Base-by-base conservation (phyloP, 2,888 invertebrate species). In the Trachelus stipa region DNA sequence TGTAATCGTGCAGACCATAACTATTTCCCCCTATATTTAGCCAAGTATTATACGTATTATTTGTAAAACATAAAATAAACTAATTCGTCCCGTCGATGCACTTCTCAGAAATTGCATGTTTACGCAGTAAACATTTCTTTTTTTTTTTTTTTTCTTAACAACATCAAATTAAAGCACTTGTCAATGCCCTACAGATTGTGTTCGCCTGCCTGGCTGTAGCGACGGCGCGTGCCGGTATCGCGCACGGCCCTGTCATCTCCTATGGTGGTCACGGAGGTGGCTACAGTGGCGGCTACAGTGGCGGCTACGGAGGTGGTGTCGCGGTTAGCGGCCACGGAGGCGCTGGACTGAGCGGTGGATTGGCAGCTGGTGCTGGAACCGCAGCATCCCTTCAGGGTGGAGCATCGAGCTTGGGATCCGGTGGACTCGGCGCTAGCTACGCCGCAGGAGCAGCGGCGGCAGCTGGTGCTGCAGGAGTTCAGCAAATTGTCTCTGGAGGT, bases 191-290 rank as follows among this genome's bases (percentile, higher is more conserved):
- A 74, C 85, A 91, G 91, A 89, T 91, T 85, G 91, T 90, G 83
- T 90, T 91, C 90, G 91, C 90, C 86, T 91, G 91, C 85, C 87
- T 91, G 87, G 91, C 91, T 80, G 90, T 91, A 40, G 91, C 91
- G 84, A 89, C 91, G 87, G 91, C 90, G 75, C 90, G 89, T 79
- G 91, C 91, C 83, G 91, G 91, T 83, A 88, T 90, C 84, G 89
- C 89, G 76, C 90, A 90, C 81, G 90, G 90, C 81, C 88, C 88
- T 74, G 86, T 85, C 79, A 85, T 85, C 34, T 86, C 84, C 69
- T 82, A 83, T 78, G 86, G 87, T 73, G 87, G 87, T 31, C 82
- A 87, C 80, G 88, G 87, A 40, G 83, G 87, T 40, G 82, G 81
- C 33, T 78, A 81, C 68, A 85, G 85, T 69, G 87, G 86, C 12